These are phyloP conservation scores for Anguilla japonica DNA, from an alignment of 2,113 vertebrate species.

Conservation along the genomic window DNA sequence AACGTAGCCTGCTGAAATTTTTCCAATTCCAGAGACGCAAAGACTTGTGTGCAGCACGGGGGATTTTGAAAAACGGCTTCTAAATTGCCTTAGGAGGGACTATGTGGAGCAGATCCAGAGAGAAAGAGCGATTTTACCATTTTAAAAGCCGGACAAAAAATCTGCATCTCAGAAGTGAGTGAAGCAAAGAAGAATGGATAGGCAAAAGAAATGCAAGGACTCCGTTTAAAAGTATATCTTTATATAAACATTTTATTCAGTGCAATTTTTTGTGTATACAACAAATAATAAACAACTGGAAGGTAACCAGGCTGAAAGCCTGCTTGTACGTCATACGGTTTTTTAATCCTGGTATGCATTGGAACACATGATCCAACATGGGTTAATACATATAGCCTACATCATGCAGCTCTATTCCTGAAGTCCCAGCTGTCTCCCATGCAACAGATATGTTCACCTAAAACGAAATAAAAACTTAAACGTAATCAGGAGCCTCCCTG, in stretches of 20 bases:
- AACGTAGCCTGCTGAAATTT: no score
- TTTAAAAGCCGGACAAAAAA: not conserved
- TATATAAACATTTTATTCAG: slow-evolving; percentile 83
- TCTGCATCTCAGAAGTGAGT: not conserved
- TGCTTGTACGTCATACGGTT: slow-evolving; percentile 64
- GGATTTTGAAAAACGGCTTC: not conserved
- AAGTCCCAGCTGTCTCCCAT: slow-evolving; percentile 83
- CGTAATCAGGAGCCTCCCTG: slow-evolving; percentile 67
- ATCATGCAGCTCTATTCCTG: slow-evolving; percentile 85
- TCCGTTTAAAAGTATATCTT: slow-evolving; percentile 63
- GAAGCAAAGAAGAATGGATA: slow-evolving; percentile 13
- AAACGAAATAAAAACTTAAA: slow-evolving; percentile 72
- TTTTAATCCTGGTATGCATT: slow-evolving; percentile 57
- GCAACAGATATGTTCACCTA: slow-evolving; percentile 82
- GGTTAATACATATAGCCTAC: slow-evolving; percentile 80
- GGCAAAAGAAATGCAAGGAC: slow-evolving; percentile 35
- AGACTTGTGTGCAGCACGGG: not conserved
- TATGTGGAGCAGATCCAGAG: not conserved
- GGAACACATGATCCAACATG: slow-evolving; percentile 78
- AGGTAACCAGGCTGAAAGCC: slow-evolving; percentile 68
- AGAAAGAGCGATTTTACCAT: not conserved
- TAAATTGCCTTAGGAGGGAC: not conserved
- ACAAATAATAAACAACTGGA: slow-evolving; percentile 81
- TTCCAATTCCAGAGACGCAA: not conserved
- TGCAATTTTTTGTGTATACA: slow-evolving; percentile 81